These are phyloP conservation scores for Ramphastos sulfuratus DNA, from an alignment of 2,113 vertebrate genomes.

Conservation along the genomic window DNA sequence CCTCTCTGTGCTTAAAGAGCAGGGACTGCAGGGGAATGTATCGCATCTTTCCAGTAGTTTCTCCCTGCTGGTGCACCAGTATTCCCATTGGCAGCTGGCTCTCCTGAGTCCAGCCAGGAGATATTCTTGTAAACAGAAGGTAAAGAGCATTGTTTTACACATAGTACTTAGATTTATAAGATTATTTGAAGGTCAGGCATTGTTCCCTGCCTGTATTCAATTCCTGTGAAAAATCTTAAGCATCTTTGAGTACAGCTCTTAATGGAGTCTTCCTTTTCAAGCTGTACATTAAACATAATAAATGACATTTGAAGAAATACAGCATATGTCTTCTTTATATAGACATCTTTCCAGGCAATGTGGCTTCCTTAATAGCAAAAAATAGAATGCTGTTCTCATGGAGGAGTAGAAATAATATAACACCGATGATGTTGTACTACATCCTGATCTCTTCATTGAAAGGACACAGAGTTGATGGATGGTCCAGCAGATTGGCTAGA, in stretches of 20 bases:
- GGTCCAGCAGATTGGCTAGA: too few relatives aligned
- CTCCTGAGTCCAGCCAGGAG: not conserved
- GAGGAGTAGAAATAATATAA: not conserved
- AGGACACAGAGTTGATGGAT: too few relatives aligned
- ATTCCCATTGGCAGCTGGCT: not conserved
- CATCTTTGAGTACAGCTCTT: not conserved
- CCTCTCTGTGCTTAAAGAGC: not conserved
- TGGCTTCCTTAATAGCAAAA: constrained; percentile 6
- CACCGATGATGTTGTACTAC: not conserved
- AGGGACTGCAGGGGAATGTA: not conserved
- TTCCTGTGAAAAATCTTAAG: not conserved
- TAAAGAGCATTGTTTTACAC: not conserved
- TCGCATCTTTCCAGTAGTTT: not conserved
- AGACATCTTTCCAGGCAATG: not conserved
- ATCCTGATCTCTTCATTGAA: too few relatives aligned
- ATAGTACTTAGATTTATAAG: not conserved
- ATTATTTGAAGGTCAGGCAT: not conserved
- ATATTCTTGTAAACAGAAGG: not conserved
- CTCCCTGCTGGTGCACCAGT: not conserved
- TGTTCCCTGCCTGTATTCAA: not conserved
- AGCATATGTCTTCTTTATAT: not conserved
- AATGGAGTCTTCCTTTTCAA: not conserved
- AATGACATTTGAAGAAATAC: constrained; percentile 21
- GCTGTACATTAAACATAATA: not conserved
- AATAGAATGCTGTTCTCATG: not conserved